Evolutionary conservation across 2,113 vertebrate species (phyloP), one percentile per base, ranked within the genome.

Genomic region (Lates calcarifer): DNA sequence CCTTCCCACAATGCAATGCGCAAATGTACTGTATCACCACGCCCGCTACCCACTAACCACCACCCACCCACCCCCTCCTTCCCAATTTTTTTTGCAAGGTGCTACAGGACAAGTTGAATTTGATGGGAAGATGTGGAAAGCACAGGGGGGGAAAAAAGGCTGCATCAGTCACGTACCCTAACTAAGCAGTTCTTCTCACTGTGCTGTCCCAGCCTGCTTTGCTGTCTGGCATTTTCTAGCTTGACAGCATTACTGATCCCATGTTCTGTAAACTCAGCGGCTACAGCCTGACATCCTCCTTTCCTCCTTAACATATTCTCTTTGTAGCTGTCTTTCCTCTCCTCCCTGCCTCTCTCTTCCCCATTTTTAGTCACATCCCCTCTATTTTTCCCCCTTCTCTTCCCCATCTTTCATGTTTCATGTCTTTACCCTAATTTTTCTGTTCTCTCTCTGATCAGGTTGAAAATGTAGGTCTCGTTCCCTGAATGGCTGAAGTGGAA

Each of bases 1-100:
- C 43, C 62, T 85, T 79, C 92, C 91, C 92, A 94, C 58, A 93
- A 90, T 92, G 88, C 91, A 92, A 37, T 79, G 90, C 90, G 74
- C 55, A 83, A 68, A 87, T 71, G 67, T 75, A 87, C 86, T 88
- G 75, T 85, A 77, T 84, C 82, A 90, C 81, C 75, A 83, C 65
- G 31, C 79, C 56, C 26, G 33, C 60, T 14, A 67, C 31, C 73
- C 24, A 33, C 55, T 55, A 70, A 80, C 11, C 47, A n/a, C n/a
- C n/a, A n/a, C n/a, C n/a, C n/a, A 39, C 24, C 79, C 58, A 24
- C 39, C 33, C 18, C 24, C 49, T 49, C 20, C 47, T 2, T 2
- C 55, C 41, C 33, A 13, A 15, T 43, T 65, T 67, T 53, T 58
- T 87, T 85, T 69, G 53, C 47, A n/a, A 61, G 60, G 55, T 63